Base-by-base conservation (phyloP, 1,140 invertebrate species). In the Laodelphax striatellus region DNA sequence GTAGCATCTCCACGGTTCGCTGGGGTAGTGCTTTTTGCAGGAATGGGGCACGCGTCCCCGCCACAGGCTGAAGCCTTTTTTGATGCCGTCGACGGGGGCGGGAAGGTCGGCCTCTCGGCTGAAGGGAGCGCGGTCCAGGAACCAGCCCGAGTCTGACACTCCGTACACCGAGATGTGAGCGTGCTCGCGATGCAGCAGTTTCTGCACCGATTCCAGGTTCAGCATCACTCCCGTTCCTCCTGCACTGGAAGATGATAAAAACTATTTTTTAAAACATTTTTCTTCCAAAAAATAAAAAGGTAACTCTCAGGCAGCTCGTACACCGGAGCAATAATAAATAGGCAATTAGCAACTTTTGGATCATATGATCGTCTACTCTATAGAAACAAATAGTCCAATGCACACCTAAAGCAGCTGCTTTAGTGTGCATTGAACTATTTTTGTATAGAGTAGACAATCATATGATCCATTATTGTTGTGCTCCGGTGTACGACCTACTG, bases 61-160 rank as follows among this genome's bases (percentile, higher is more conserved):
- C 93, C 93, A 97, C 41, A 92, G 69, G 63, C 86, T 80, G 70
- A 90, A 85, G 2, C 92, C 92, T 63, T 81, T 81, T 65, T 83
- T 80, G 34, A 90, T 82, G 1, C 83, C 82, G 57, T 87, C 83
- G 2, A 80, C 78, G 0, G 86, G 78, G 4, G 78, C 73, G 34
- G 76, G 11, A 17, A 38, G 19, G 16, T 19, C 55, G 67, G 28
- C 67, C 62, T 68, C 76, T 0, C 77, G 78, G 44, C 74, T 77
- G 70, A 78, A 88, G 21, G 80, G 87, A 54, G 86, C 83, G 63
- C 90, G 81, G 73, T 96, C 93, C 19, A 96, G 73, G 68, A 96
- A 96, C 94, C 93, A 97, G 14, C 92, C 93, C 2, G 92, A 94
- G 71, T 96, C 93, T 0, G 88, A 85, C 0, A 93, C 80, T 13